phyloP scores from a whole-genome alignment of 2,888 invertebrate species.

The Xanthia icteritia region DNA sequence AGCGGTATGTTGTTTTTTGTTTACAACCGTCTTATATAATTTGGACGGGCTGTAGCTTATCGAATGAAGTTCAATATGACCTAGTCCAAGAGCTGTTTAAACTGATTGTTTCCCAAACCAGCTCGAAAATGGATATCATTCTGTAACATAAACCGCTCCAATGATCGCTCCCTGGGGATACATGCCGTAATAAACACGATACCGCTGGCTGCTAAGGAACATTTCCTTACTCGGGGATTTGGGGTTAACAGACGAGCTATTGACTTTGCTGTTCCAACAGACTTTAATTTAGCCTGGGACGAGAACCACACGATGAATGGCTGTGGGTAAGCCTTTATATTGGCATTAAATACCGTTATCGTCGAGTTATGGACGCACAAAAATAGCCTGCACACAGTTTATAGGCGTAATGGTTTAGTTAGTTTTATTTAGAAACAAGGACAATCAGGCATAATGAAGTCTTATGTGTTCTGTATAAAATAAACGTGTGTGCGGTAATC shows the following conservation, averaged over 20 bases:
- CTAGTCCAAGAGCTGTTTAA: slow-evolving; percentile 3
- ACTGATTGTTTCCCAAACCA: background rate
- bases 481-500: slow-evolving; percentile 5
- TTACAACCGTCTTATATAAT: background rate
- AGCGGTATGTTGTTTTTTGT: slow-evolving; percentile 16
- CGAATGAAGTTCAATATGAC: slow-evolving; percentile 12
- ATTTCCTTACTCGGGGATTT: slow-evolving; percentile 1
- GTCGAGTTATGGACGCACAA: slow-evolving; percentile 10
- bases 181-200: slow-evolving; percentile 21
- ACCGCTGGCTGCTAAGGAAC: slow-evolving; percentile 8
- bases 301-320: background rate
- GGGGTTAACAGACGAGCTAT: slow-evolving; percentile 15
- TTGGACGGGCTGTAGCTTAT: background rate
- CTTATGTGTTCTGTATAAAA: slow-evolving; percentile 1
- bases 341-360: background rate
- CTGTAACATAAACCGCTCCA: background rate
- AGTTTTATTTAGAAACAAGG: slow-evolving; percentile 1
- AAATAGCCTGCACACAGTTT: slow-evolving; percentile 12
- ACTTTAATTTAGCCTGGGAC: background rate
- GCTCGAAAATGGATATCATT: background rate
- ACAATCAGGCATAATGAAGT: slow-evolving; percentile 1
- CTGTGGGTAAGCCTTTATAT: background rate
- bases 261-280: slow-evolving; percentile 8
- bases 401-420: slow-evolving; percentile 2
- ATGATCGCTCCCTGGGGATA: slow-evolving; percentile 13